Percentiles rank a stretch among this genome's conserved stretches.
Conservation (phyloP, 1,140 invertebrate species). For the Paracyclopina nana region DNA sequence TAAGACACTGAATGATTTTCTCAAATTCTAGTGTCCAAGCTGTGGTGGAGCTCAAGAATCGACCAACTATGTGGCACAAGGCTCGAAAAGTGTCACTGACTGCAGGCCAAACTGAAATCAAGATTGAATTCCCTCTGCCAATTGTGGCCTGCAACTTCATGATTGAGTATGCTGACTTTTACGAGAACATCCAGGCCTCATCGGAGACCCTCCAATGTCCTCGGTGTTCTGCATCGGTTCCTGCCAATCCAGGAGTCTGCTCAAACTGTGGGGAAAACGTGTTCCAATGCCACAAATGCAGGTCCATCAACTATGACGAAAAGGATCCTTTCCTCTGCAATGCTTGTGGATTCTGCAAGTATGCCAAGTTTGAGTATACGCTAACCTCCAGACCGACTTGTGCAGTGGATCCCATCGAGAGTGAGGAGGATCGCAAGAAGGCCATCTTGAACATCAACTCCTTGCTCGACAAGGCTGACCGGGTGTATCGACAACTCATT, state of each 20-base stretch:
- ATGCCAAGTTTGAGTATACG: conserved; percentile 94
- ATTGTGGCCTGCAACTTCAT: conserved; percentile 96
- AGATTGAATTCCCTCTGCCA: conserved; percentile 84
- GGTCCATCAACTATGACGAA: conserved; percentile 95
- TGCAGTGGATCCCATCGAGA: conserved; percentile 90
- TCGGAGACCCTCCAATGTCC: conserved; percentile 88
- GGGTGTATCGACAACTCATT: conserved; percentile 72
- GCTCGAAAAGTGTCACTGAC: conserved; percentile 72
- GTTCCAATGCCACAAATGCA: conserved; percentile 44
- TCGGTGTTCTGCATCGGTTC: conserved; percentile 81
- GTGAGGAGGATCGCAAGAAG: conserved; percentile 86
- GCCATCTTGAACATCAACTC: conserved; percentile 73
- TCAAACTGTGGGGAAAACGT: conserved; percentile 96
- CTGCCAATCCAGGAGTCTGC: conserved; percentile 90
- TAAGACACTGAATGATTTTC: background rate
- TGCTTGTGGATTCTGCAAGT: conserved; percentile 96
- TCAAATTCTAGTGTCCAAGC: conserved; percentile 9
- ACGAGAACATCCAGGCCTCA: conserved; percentile 57
- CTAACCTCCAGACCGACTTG: conserved; percentile 72
- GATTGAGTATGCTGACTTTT: conserved; percentile 96
- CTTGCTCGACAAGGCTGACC: conserved; percentile 77
- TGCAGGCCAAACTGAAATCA: conserved; percentile 80
- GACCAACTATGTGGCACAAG: conserved; percentile 84
- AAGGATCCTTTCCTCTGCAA: conserved; percentile 97
- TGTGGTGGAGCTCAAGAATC: conserved; percentile 79